A percentile compares a stretch with the other conserved stretches of the same genome.
Conservation (phyloP, 2,888 invertebrate genomes). For the Rhorus exstirpatorius region DNA sequence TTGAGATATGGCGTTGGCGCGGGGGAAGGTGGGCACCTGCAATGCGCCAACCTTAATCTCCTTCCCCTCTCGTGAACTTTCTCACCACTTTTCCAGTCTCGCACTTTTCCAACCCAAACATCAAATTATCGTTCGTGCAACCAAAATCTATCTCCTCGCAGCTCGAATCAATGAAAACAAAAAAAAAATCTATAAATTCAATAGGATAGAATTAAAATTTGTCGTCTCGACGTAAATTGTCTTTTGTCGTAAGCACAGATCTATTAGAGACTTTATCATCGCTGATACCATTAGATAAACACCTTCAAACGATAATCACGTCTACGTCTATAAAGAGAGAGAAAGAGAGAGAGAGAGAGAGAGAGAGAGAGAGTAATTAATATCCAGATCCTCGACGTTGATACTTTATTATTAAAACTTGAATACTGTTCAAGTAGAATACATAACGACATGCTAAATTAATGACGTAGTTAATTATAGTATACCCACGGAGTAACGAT, state of each 20-base stretch:
- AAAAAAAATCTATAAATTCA: neutral
- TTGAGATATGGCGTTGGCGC: constrained; percentile 21
- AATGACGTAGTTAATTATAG: constrained; percentile 27
- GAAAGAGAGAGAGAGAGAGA: constrained; percentile 9
- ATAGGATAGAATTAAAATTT: neutral
- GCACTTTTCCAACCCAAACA: constrained; percentile 33
- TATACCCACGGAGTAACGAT: neutral
- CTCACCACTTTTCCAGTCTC: constrained; percentile 44
- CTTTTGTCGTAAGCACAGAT: neutral
- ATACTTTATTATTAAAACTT: constrained; percentile 49
- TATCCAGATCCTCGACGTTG: constrained; percentile 38
- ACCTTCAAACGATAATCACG: constrained; percentile 38
- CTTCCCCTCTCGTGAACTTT: constrained; percentile 32
- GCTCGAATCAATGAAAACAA: constrained; percentile 31
- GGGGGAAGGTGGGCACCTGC: constrained; percentile 66
- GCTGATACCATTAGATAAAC: constrained; percentile 13
- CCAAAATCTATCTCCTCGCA: constrained; percentile 6
- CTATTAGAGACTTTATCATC: constrained; percentile 11
- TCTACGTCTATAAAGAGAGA: constrained; percentile 22
- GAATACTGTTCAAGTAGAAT: constrained; percentile 21
- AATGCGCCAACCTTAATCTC: constrained; percentile 72
- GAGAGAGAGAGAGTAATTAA: constrained; percentile 19
- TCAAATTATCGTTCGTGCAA: neutral
- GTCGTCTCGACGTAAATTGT: constrained; percentile 25
- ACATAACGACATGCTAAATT: constrained; percentile 11